phyloP scores from a whole-genome alignment of 1,140 invertebrate species.

The Trichonephila clavata region DNA sequence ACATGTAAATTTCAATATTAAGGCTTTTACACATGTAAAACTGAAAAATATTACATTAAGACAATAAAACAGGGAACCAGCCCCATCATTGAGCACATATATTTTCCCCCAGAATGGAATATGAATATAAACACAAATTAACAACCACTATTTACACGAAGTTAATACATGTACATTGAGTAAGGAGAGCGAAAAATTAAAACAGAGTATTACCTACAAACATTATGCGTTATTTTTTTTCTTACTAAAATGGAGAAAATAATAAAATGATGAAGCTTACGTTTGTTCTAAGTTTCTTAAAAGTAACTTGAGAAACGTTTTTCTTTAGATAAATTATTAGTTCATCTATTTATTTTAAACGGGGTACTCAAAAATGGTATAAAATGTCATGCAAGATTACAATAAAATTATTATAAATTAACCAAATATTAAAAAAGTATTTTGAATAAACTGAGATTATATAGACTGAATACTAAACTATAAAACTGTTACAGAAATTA shows the following conservation, averaged over 20 bases:
- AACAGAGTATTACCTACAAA: not conserved
- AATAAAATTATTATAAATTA: too few relatives aligned
- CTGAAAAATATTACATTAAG: conserved; percentile 7
- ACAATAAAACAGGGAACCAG: conserved; percentile 51
- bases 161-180: conserved; percentile 48
- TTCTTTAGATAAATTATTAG: not conserved
- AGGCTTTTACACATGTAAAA: conserved; percentile 56
- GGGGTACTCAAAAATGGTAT: too few relatives aligned
- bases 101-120: conserved; percentile 42
- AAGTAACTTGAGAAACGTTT: not conserved
- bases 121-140: conserved; percentile 28
- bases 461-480: too few relatives aligned
- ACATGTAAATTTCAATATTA: conserved; percentile 6
- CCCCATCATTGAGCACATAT: conserved; percentile 34
- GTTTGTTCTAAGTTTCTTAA: too few relatives aligned
- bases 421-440: too few relatives aligned
- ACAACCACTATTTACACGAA: conserved; percentile 55
- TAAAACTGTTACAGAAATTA: too few relatives aligned
- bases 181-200: not conserved
- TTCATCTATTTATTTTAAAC: not conserved
- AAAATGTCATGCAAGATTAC: too few relatives aligned
- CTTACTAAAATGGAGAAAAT: not conserved
- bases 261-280: too few relatives aligned
- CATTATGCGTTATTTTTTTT: not conserved
- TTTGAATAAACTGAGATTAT: too few relatives aligned